phyloP scores from a whole-genome alignment of 1,140 invertebrate genomes.

The Lepidurus apus region DNA sequence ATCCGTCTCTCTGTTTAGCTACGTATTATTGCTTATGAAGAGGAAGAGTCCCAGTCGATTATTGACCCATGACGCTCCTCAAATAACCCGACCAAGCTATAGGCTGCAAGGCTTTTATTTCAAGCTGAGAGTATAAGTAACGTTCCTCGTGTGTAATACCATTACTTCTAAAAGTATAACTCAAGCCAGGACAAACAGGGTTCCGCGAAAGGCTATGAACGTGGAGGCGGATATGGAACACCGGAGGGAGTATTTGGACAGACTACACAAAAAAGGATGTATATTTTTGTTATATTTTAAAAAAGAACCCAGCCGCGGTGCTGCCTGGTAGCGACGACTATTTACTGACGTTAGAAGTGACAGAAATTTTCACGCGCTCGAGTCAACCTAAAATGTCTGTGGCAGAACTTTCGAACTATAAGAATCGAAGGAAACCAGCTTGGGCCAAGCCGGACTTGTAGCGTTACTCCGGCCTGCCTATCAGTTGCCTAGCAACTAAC shows the following conservation, averaged over 20 bases:
- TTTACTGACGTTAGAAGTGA: not conserved
- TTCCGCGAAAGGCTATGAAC: not conserved
- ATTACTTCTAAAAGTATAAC: not conserved
- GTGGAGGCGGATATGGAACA: not conserved
- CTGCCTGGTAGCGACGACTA: not conserved
- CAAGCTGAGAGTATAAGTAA: not conserved
- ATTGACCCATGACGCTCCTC: not conserved
- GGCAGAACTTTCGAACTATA: not conserved
- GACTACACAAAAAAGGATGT: not conserved
- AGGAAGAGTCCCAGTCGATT: not conserved
- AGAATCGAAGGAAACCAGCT: too few species aligned
- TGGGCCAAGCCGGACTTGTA: too few species aligned
- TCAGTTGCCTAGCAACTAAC: too few species aligned
- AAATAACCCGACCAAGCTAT: not conserved
- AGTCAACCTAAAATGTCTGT: not conserved
- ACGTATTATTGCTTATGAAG: not conserved
- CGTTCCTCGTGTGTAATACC: not conserved
- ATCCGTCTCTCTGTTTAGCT: not conserved
- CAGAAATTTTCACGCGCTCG: slow-evolving; percentile 5
- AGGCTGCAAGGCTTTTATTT: not conserved
- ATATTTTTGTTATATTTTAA: not conserved
- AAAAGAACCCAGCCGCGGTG: not conserved
- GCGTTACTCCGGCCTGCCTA: too few species aligned
- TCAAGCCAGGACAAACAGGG: not conserved
- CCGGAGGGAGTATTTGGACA: not conserved